Percentiles rank a stretch among this genome's conserved stretches.
Evolutionary conservation across 2,888 invertebrate genomes (phyloP).

Genomic region (Lacanobia oleracea): DNA sequence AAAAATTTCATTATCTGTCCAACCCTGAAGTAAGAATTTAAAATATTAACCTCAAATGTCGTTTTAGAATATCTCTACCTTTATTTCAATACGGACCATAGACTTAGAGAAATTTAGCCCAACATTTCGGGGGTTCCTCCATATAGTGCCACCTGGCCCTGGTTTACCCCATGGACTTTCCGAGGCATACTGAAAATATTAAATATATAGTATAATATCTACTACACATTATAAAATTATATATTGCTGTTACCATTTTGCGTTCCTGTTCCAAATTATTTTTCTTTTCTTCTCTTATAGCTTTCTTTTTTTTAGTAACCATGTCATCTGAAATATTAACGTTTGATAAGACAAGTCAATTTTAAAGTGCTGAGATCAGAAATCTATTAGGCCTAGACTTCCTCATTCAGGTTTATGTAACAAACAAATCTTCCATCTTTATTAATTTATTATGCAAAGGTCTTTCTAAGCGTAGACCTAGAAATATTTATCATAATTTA

Average conservation of each 20-base stretch:
- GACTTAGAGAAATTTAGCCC: slow-evolving; percentile 94
- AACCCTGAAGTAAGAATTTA: slow-evolving; percentile 77
- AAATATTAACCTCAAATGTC: neutral
- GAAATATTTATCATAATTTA: slow-evolving; percentile 24
- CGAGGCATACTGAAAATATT: slow-evolving; percentile 81
- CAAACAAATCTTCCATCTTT: slow-evolving; percentile 18
- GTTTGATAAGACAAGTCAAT: neutral
- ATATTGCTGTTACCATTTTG: slow-evolving; percentile 87
- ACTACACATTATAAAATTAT: neutral
- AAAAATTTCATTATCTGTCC: slow-evolving; percentile 87
- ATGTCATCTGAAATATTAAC: slow-evolving; percentile 87
- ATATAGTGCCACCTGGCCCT: slow-evolving; percentile 93
- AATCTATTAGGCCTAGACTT: neutral
- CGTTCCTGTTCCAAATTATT: slow-evolving; percentile 87
- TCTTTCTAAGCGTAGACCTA: slow-evolving; percentile 36
- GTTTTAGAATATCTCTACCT: slow-evolving; percentile 10
- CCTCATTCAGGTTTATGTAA: slow-evolving; percentile 29
- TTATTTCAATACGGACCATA: slow-evolving; percentile 89
- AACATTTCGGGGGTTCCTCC: slow-evolving; percentile 93
- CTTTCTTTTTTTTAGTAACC: slow-evolving; percentile 89
- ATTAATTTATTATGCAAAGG: slow-evolving; percentile 54
- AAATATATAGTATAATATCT: slow-evolving; percentile 27
- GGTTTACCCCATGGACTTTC: slow-evolving; percentile 92
- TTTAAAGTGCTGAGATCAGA: neutral
- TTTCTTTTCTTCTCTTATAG: slow-evolving; percentile 85